Base-by-base conservation (phyloP, 2,113 vertebrate genomes). In the Serilophus lunatus region DNA sequence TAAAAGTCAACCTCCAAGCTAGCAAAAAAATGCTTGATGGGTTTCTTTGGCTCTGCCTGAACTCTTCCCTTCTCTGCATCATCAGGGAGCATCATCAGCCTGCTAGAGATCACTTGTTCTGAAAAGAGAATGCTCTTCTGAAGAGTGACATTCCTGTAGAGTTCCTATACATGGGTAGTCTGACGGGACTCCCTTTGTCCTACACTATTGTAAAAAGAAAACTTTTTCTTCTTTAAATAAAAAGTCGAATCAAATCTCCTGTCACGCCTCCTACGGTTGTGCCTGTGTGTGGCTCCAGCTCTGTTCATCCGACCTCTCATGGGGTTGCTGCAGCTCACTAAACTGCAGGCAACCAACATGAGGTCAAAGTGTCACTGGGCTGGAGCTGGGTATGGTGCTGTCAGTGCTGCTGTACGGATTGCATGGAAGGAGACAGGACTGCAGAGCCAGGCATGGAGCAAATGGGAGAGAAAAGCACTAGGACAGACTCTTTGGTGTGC, bases 341-440 rank as follows among this genome's bases (percentile, higher is more conserved):
- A 40, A 44, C 25, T 47, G 13, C 76, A 54, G 28, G 31, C 22
- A 11, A 3, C 35, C 23, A 69, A 12, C 28, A 14, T 5, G 5
- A 4, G 24, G 13, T 35, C 13, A 6, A 26, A 7, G 5, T 77
- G 59, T 26, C 10, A 1, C 23, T 9, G 49, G 38, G 10, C 14
- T 5, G 4, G 6, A 63, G 33, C 40, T 68, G 8, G 16, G 3
- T 12, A 8, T 7, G 18, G n/a, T 22, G 10, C 12, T 31, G 16
- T 25, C 4, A 2, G 3, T 4, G 16, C 29, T 49, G 18, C 10
- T 2, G 3, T 13, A 2, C 0, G 5, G 7, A 13, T 28, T 5
- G 1, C 18, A 1, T 25, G 56, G 65, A 24, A 22, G 8, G 60
- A 50, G 60, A 3, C 4, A 11, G 35, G 2, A 2, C 18, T 72